These are phyloP conservation scores for Sarcophaga peregrina DNA, from an alignment of 1,140 invertebrate species.

Conservation along the genomic window DNA sequence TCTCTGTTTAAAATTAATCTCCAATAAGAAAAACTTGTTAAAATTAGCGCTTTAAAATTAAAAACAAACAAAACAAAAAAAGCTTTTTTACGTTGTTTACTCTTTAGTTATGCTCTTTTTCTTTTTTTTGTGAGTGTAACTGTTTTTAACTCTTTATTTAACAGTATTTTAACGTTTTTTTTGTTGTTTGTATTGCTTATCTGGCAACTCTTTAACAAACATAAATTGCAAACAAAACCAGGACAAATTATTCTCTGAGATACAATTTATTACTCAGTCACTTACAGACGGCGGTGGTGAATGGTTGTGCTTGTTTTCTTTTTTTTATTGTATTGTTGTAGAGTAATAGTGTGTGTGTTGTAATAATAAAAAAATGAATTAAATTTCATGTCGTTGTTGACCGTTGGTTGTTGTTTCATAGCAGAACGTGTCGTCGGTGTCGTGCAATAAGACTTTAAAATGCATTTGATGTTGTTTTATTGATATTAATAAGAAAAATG, in stretches of 20 bases:
- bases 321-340: too few species aligned
- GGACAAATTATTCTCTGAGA: constrained; percentile 1
- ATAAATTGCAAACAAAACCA: constrained; percentile 12
- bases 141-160: not conserved
- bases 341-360: not conserved
- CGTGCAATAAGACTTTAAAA: too few species aligned
- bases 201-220: not conserved
- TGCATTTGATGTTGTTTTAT: too few species aligned
- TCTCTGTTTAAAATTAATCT: not conserved
- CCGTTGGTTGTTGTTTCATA: too few species aligned
- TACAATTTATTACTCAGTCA: constrained; percentile 18
- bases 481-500: too few species aligned
- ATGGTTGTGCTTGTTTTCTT: constrained; percentile 13
- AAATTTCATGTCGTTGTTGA: too few species aligned
- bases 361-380: not conserved
- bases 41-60: not conserved
- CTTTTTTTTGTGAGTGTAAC: too few species aligned
- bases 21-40: constrained; percentile 7
- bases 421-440: too few species aligned
- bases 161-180: not conserved
- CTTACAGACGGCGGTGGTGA: constrained; percentile 16
- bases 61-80: not conserved
- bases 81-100: not conserved
- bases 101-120: too few species aligned
- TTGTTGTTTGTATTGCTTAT: not conserved